Evolutionary conservation across 2,113 vertebrate species (phyloP), one percentile per base, ranked within the genome.

Genomic region (Rhinopomastus cyanomelas): DNA sequence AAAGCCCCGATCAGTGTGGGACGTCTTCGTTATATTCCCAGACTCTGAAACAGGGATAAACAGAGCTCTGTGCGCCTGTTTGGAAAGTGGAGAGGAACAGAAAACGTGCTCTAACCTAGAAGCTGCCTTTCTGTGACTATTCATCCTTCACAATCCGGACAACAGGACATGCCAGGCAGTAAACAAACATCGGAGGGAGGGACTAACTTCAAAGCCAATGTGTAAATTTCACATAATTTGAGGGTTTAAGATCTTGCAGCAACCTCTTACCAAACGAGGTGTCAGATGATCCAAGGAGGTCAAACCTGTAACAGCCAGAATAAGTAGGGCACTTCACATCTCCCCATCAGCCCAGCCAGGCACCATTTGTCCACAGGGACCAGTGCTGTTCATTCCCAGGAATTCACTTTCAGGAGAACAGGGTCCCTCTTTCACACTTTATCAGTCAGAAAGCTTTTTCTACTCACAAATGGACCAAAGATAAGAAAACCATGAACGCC

Each of bases 11-110:
- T 6, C 0, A 0, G 34, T 0, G 0, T 16, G 13, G 39, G 62
- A 68, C 0, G 3, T 32, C 39, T 49, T 39, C 5, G 0, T 23
- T 0, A 5, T 5, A 17, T 37, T 75, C 82, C 73, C 10, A 0
- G 55, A 7, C 17, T 39, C 32, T 2, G 1, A 48, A 27, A 39
- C 17, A 2, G 23, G 42, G 66, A 52, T 2, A 25, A 42, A 26
- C 17, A 3, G 13, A 37, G 39, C 59, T 66, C 65, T 26, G 0
- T 0, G 0, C 0, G 0, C 1, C 0, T 2, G 0, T 10, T 44
- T 6, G 25, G 34, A 65, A 55, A 62, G 34, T 0, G 0, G 60
- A 90, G 76, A 73, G 78, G 79, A 73, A 82, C 0, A 85, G 56
- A 93, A 90, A 74, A 88, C 42, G 44, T 7, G 42, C 56, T 93